Evolutionary conservation across 2,888 invertebrate genomes (phyloP), one percentile per base, ranked within the genome.

Genomic region (Pilophorus perplexus): DNA sequence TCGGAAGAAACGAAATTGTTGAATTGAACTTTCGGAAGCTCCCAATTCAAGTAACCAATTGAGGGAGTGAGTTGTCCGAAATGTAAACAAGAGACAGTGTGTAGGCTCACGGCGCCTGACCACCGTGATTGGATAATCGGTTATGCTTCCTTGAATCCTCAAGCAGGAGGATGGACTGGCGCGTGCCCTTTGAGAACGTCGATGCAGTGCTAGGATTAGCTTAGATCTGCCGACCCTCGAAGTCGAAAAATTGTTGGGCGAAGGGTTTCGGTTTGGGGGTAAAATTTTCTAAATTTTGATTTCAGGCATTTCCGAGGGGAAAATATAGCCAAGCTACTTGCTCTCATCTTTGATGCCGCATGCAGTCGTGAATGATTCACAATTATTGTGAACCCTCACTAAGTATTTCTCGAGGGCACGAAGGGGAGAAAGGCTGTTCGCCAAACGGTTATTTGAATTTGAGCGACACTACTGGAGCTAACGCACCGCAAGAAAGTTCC

Each of bases 81-180:
- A 59, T 57, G 59, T 59, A 59, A 59, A 59, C 59, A 59, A 57
- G n/a, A n/a, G 59, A 59, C 59, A 59, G 57, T 42, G 57, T 10
- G 57, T 40, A 57, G 59, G 59, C 59, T 14, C 12, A 10, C 40
- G 59, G 59, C 59, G 59, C 59, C 59, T 59, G 23, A 59, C 8
- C 59, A 44, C 42, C 22, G 59, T 59, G 59, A 59, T 59, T 59
- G 59, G 59, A 59, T 59, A 59, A 59, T 59, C 42, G 59, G 59
- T 40, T 59, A 22, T 42, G 42, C 59, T 59, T 59, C 59, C 59
- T 59, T 59, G 59, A 59, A 59, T 59, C 59, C 44, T 23, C 40
- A 59, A 57, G 42, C 25, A 23, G 25, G 3, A 14, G 42, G n/a
- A n/a, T n/a, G n/a, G n/a, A n/a, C n/a, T 1, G 59, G 23, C 59